Evolutionary conservation across 2,113 vertebrate species (phyloP), one percentile per base, ranked within the genome.

Genomic region (Callionymus lyra): DNA sequence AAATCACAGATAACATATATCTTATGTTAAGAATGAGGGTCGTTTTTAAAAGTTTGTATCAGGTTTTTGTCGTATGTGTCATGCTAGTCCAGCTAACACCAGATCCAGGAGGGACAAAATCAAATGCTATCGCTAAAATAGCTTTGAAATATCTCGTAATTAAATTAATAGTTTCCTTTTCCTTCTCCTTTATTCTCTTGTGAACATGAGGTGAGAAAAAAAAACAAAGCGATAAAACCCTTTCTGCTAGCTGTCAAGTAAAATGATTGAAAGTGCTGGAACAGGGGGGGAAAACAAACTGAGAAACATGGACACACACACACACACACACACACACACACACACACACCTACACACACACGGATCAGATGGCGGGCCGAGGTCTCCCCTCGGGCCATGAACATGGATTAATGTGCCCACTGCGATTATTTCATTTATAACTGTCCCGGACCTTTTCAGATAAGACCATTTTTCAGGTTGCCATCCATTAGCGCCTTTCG

Each of bases 401-500:
- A 71, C 63, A 54, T 52, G 65, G 72, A 82, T 81, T 74, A 82
- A 82, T 83, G 82, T 65, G 58, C 65, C 54, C 50, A 33, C 59
- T 6, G 35, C 16, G 53, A 76, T 76, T 71, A 76, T 81, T 83
- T 83, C 67, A 84, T 84, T 84, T 74, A 81, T 76, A 76, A 76
- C 80, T 72, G 79, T 79, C 77, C 57, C 53, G 70, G 68, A 81
- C 76, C 77, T 80, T 84, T 84, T 84, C 72, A 76, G 72, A 82
- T 77, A 63, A 79, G 75, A 63, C 74, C 55, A 77, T 84, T 83
- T 76, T 81, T 86, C 79, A 84, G 73, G 58, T 72, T 70, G 71
- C 72, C 68, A 68, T 74, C 77, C 71, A 77, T 79, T 78, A 76
- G 65, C 73, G 78, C 78, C 74, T 79, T 73, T 66, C 68, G 48